Evolutionary conservation across 1,140 invertebrate genomes (phyloP), one percentile per base, ranked within the genome.

Genomic region (Brachionus sp.): DNA sequence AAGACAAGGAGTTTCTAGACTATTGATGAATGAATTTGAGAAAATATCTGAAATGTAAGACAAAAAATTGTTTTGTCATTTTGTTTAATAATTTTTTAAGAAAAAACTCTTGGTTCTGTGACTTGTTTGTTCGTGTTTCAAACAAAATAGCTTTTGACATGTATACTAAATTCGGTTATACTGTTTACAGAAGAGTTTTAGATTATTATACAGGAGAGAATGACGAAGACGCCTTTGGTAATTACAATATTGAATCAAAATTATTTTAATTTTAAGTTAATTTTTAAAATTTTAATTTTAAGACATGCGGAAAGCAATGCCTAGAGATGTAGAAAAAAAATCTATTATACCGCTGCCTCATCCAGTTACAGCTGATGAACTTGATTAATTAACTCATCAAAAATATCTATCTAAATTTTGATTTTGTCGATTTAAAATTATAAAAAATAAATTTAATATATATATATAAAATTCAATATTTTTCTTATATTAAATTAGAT

Each of bases 241-340:
- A 90, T 85, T 86, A n/a, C 0, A 73, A 44, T 16, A 73, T 37
- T 77, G n/a, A n/a, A n/a, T n/a, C 73, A 84, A 7, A 39, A 9
- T 73, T 53, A 35, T 39, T 25, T 37, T 10, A 66, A 19, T 39
- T 50, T 7, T 42, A 23, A 70, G 16, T 50, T 68, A 33, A 25
- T 64, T 77, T 37, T 82, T 57, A 1, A 5, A 64, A 44, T 23
- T 16, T 84, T 85, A 84, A 25, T 86, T 84, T 87, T 75, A 89
- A 98, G 96, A 99, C 92, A 99, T 99, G 97, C 91, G 97, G 86
- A 98, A 98, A 92, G 96, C 96, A 0, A 90, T 98, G 86, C 95
- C 95, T 1, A 91, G 94, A 89, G 97, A 98, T 90, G 91, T 93
- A 0, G 92, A 94, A 84, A 95, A 95, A 87, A 95, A 95, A 89